These are phyloP conservation scores for pig (Sus scrofa) DNA, from an alignment of 2,113 vertebrate species.

Conservation along the genomic window DNA sequence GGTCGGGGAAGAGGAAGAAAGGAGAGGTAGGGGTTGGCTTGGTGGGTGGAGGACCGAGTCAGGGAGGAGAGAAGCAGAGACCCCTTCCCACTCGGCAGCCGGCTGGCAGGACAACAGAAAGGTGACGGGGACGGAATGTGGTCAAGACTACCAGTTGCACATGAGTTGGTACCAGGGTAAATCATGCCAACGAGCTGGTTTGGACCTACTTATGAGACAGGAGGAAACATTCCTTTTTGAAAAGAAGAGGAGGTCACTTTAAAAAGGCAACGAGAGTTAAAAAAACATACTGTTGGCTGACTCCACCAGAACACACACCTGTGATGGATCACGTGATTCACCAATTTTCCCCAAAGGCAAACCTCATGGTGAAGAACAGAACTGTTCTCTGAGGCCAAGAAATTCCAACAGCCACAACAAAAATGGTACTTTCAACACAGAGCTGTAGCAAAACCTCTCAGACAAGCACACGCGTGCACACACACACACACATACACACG, in stretches of 20 bases:
- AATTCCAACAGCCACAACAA: slow-evolving; percentile 63
- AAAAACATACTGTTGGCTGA: slow-evolving; percentile 81
- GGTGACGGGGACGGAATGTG: slow-evolving; percentile 82
- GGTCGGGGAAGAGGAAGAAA: neutral
- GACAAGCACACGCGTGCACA: neutral
- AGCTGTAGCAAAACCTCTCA: slow-evolving; percentile 73
- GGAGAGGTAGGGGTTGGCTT: neutral
- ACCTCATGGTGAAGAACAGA: slow-evolving; percentile 83
- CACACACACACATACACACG: neutral
- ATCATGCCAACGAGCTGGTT: slow-evolving; percentile 84
- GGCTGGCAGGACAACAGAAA: slow-evolving; percentile 67
- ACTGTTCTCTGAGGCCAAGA: slow-evolving; percentile 82
- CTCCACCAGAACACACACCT: slow-evolving; percentile 72
- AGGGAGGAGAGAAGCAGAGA: slow-evolving; percentile 69
- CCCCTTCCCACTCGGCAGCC: slow-evolving; percentile 70
- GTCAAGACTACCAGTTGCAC: slow-evolving; percentile 89
- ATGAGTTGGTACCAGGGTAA: slow-evolving; percentile 85
- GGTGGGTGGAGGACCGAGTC: neutral
- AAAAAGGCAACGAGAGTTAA: slow-evolving; percentile 86
- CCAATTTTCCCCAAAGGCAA: slow-evolving; percentile 84
- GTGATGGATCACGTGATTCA: slow-evolving; percentile 83
- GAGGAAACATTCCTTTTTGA: slow-evolving; percentile 83
- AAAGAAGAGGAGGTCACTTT: slow-evolving; percentile 85
- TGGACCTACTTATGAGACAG: slow-evolving; percentile 83
- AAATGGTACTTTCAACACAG: slow-evolving; percentile 53